Evolutionary conservation across 2,113 vertebrate genomes (phyloP).

Genomic region (Engraulis encrasicolus): DNA sequence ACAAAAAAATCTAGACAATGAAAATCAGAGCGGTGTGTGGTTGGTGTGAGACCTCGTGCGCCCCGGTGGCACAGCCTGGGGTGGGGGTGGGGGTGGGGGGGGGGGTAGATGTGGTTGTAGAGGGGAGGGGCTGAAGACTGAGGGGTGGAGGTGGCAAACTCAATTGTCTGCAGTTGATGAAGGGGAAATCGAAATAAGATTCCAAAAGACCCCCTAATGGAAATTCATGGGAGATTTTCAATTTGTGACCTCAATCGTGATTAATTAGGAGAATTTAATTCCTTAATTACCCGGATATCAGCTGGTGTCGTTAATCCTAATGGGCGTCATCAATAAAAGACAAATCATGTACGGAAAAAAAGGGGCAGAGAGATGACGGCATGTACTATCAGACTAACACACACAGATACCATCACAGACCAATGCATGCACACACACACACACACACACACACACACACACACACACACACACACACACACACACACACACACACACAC

Average conservation of each 20-base stretch:
- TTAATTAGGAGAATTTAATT: constrained; percentile 16
- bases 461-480: constrained; percentile 47
- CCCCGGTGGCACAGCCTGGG: not conserved
- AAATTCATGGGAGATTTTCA: constrained; percentile 23
- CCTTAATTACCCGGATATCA: constrained; percentile 17
- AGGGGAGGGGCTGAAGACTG: not conserved
- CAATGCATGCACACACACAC: constrained; percentile 28
- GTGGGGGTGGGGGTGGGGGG: not conserved
- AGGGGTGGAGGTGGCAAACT: not conserved
- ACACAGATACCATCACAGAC: constrained; percentile 37
- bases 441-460: constrained; percentile 24
- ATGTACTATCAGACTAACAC: not conserved
- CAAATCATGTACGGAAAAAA: constrained; percentile 20
- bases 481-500: not conserved
- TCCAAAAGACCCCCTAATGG: not conserved
- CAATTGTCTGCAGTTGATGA: constrained; percentile 11
- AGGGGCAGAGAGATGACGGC: not conserved
- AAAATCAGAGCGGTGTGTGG: not conserved
- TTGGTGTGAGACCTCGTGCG: not conserved
- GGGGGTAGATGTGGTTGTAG: no score
- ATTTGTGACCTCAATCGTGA: constrained; percentile 20
- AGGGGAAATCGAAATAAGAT: not conserved
- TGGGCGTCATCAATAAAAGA: constrained; percentile 12
- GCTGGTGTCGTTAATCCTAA: constrained; percentile 12
- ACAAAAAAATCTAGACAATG: not conserved